Conservation (phyloP, 2,888 invertebrate genomes). For the Lomographa bimaculata region DNA sequence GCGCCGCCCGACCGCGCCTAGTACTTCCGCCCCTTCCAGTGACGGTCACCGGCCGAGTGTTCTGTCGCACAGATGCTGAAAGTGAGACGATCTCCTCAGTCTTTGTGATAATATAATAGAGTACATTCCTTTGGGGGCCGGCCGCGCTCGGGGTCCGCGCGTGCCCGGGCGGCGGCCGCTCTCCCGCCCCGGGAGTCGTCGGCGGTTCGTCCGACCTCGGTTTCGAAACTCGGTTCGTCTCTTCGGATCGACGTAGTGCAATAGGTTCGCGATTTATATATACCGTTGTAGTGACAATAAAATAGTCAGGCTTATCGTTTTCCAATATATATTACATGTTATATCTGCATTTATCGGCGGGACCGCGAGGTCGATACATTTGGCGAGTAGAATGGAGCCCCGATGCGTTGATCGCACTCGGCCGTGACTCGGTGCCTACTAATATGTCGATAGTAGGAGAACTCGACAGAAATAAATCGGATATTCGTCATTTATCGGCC, state of each 20-base stretch:
- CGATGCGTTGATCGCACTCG: slow-evolving; percentile 4
- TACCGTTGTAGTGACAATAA: slow-evolving; percentile 73
- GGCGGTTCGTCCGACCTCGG: too few relatives aligned
- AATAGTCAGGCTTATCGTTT: slow-evolving; percentile 36
- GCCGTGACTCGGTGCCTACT: too few relatives aligned
- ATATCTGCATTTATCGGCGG: slow-evolving; percentile 25
- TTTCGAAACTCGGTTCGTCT: too few relatives aligned
- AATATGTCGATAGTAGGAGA: too few relatives aligned
- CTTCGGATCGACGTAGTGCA: slow-evolving; percentile 37
- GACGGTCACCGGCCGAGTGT: slow-evolving; percentile 30
- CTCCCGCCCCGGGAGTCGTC: slow-evolving; percentile 2
- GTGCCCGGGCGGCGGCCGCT: slow-evolving; percentile 19
- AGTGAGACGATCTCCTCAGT: slow-evolving; percentile 58
- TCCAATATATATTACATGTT: slow-evolving; percentile 19
- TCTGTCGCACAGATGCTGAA: slow-evolving; percentile 16
- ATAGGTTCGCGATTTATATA: slow-evolving; percentile 45
- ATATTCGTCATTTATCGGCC: slow-evolving; percentile 5
- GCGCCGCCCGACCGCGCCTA: slow-evolving; percentile 57
- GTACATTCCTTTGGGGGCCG: slow-evolving; percentile 68
- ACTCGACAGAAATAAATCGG: too few relatives aligned
- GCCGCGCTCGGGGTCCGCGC: slow-evolving; percentile 26
- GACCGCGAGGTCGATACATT: slow-evolving; percentile 6
- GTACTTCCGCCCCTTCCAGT: slow-evolving; percentile 28
- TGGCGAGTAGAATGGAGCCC: too few relatives aligned
- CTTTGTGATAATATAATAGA: slow-evolving; percentile 77